Evolutionary conservation across 2,888 invertebrate genomes (phyloP).

Genomic region (Caenorhabditis sp.): DNA sequence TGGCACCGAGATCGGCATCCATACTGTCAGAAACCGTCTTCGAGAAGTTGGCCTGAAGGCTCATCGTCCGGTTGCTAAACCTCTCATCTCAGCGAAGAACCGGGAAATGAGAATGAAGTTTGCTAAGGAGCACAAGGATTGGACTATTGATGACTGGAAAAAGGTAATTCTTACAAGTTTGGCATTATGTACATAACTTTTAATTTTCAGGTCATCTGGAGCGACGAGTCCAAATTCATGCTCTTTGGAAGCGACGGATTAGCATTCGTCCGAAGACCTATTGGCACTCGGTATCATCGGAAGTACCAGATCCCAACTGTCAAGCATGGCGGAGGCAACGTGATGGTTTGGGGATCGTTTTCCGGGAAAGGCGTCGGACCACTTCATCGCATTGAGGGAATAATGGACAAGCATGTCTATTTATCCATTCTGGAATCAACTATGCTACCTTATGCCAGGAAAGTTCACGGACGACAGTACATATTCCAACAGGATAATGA

Average conservation of each 20-base stretch:
- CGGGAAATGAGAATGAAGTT: not conserved
- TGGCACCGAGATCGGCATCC: not conserved
- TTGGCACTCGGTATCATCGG: slow-evolving; percentile 17
- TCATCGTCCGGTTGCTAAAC: not conserved
- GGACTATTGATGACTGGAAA: not conserved
- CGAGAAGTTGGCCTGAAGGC: not conserved
- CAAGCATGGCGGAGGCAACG: slow-evolving; percentile 54
- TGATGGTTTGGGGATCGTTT: slow-evolving; percentile 63
- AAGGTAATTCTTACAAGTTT: not conserved
- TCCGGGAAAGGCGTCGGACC: slow-evolving; percentile 41
- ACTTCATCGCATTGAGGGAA: slow-evolving; percentile 45
- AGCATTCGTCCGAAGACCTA: not conserved
- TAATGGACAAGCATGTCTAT: slow-evolving; percentile 55
- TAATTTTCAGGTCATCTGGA: not conserved
- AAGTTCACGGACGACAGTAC: slow-evolving; percentile 1
- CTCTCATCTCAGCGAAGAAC: not conserved
- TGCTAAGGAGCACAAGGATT: not conserved
- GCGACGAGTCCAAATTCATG: slow-evolving; percentile 1
- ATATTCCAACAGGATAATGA: slow-evolving; percentile 61
- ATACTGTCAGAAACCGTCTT: not conserved
- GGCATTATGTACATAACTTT: not conserved
- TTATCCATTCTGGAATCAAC: slow-evolving; percentile 38
- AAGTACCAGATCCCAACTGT: slow-evolving; percentile 60
- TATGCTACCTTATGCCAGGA: slow-evolving; percentile 33
- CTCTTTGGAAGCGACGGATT: not conserved